These are phyloP conservation scores for Torymus tubicola DNA, from an alignment of 2,888 invertebrate species.

Conservation along the genomic window DNA sequence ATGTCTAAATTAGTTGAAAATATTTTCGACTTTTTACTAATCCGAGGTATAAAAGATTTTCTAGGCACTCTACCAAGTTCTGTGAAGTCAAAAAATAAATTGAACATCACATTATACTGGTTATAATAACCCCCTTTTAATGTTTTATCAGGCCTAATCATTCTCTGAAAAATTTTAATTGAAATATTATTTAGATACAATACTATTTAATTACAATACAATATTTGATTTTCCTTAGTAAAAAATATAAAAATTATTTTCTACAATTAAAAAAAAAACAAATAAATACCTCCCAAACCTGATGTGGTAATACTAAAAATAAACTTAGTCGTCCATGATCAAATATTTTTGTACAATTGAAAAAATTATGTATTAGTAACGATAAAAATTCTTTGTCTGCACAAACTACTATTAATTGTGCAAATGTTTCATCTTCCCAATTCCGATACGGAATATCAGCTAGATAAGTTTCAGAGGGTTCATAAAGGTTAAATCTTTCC, in stretches of 20 bases:
- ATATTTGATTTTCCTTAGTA: neutral
- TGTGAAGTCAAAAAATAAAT: slow-evolving; percentile 82
- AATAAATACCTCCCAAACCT: slow-evolving; percentile 42
- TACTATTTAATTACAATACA: neutral
- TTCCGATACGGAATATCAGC: slow-evolving; percentile 76
- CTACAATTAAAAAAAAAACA: neutral
- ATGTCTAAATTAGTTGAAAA: slow-evolving; percentile 69
- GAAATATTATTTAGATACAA: neutral
- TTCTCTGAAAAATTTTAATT: slow-evolving; percentile 46
- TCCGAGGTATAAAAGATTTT: slow-evolving; percentile 83
- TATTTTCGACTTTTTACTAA: slow-evolving; percentile 60
- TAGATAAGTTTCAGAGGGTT: slow-evolving; percentile 78
- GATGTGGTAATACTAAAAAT: slow-evolving; percentile 78
- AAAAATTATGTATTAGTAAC: slow-evolving; percentile 80
- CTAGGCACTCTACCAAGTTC: slow-evolving; percentile 77
- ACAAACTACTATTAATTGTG: slow-evolving; percentile 81
- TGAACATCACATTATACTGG: slow-evolving; percentile 81
- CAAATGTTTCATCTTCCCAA: slow-evolving; percentile 78
- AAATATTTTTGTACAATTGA: slow-evolving; percentile 80
- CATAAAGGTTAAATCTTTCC: slow-evolving; percentile 80
- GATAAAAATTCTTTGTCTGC: slow-evolving; percentile 80
- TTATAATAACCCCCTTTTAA: slow-evolving; percentile 75
- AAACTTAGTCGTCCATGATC: slow-evolving; percentile 81
- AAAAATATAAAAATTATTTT: slow-evolving; percentile 7
- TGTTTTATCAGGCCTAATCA: slow-evolving; percentile 4